Evolutionary conservation across 2,113 vertebrate genomes (phyloP).

Genomic region (Lipophrys pholis): DNA sequence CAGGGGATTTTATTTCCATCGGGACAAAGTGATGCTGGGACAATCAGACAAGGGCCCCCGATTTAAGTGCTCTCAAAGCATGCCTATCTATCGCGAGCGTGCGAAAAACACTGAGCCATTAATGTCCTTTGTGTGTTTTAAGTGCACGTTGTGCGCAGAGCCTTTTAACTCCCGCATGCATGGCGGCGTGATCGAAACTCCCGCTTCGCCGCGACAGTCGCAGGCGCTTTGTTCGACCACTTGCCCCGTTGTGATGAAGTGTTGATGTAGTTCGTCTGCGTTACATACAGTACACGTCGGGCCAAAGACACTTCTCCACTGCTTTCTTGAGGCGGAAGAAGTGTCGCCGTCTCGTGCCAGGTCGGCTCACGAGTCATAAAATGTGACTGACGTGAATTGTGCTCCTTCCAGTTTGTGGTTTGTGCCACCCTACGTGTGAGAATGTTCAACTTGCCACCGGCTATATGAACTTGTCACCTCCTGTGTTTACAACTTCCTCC

Average conservation of each 20-base stretch:
- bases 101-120: neutral
- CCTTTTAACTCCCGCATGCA: too few relatives aligned
- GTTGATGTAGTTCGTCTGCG: too few relatives aligned
- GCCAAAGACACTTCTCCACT: too few relatives aligned
- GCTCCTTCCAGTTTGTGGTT: neutral
- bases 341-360: too few relatives aligned
- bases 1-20: neutral
- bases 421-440: neutral
- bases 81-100: neutral
- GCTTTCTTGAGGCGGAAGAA: too few relatives aligned
- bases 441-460: neutral
- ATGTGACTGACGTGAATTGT: slow-evolving; percentile 14
- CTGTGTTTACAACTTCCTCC: neutral
- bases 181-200: too few relatives aligned
- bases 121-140: too few relatives aligned
- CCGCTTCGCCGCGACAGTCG: too few relatives aligned
- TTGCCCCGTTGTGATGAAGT: too few relatives aligned
- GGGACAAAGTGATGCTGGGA: neutral
- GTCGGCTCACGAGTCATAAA: slow-evolving; percentile 8
- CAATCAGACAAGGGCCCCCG: neutral
- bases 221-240: too few relatives aligned
- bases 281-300: too few relatives aligned
- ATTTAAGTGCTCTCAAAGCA: neutral
- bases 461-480: neutral
- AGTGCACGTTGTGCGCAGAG: too few relatives aligned